These are phyloP conservation scores for Thaumatotibia leucotreta DNA, from an alignment of 1,140 invertebrate genomes.

Conservation along the genomic window DNA sequence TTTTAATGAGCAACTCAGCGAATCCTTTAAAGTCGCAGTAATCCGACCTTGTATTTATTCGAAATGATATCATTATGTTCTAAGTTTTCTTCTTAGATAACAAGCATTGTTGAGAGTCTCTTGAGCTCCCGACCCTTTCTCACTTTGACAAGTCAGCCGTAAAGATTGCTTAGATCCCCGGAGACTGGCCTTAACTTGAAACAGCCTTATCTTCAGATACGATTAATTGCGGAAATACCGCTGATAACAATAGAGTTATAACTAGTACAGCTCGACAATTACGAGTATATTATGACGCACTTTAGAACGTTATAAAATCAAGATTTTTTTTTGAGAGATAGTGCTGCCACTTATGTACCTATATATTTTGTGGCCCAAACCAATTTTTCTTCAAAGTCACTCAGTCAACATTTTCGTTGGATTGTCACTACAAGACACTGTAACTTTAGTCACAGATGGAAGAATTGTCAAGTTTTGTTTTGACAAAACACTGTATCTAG, in stretches of 20 bases:
- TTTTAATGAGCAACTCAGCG: constrained; percentile 14
- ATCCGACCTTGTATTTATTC: constrained; percentile 45
- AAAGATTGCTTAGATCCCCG: constrained; percentile 73
- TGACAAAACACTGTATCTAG: too few relatives aligned
- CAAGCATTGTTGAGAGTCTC: constrained; percentile 75
- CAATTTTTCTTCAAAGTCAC: too few relatives aligned
- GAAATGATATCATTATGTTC: constrained; percentile 70
- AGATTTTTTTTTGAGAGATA: too few relatives aligned
- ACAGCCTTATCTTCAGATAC: constrained; percentile 69
- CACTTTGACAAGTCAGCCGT: constrained; percentile 74
- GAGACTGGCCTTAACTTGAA: constrained; percentile 68
- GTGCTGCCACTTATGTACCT: too few relatives aligned
- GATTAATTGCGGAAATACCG: constrained; percentile 73
- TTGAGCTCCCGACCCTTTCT: constrained; percentile 70
- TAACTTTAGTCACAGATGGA: too few relatives aligned
- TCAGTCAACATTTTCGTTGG: too few relatives aligned
- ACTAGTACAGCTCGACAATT: constrained; percentile 33
- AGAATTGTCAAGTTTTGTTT: too few relatives aligned
- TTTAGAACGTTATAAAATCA: too few relatives aligned
- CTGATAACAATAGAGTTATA: constrained; percentile 62
- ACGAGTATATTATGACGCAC: not conserved
- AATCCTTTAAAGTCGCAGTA: constrained; percentile 22
- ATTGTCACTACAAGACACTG: too few relatives aligned
- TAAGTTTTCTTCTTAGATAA: constrained; percentile 69
- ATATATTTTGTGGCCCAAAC: too few relatives aligned